phyloP scores from a whole-genome alignment of 2,113 vertebrate species.

The Micromys minutus region DNA sequence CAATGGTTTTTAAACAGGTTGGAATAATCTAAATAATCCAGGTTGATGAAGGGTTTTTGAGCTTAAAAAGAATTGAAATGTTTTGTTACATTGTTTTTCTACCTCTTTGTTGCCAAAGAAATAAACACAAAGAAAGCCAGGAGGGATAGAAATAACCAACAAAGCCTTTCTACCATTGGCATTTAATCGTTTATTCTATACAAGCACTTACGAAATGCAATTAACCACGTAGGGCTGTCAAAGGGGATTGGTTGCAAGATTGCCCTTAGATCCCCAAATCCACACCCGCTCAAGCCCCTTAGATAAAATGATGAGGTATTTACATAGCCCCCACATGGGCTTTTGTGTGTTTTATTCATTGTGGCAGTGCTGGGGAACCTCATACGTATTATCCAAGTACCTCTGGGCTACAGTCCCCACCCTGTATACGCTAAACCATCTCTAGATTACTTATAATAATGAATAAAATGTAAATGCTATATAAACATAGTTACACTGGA shows the following conservation, averaged over 20 bases:
- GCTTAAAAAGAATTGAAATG: constrained; percentile 41
- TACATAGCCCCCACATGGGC: neutral
- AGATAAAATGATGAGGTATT: neutral
- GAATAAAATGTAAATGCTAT: neutral
- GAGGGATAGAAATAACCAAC: neutral
- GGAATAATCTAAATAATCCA: constrained; percentile 16
- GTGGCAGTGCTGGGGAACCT: neutral
- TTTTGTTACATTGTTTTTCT: neutral
- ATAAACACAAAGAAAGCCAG: constrained; percentile 54
- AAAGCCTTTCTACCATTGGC: neutral
- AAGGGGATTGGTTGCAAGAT: neutral
- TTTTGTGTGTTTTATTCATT: neutral
- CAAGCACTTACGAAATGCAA: neutral
- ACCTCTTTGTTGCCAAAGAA: constrained; percentile 43
- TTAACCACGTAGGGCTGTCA: neutral
- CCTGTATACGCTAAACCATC: neutral
- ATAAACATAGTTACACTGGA: neutral
- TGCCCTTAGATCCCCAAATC: neutral
- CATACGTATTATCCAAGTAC: neutral
- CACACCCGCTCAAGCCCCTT: neutral
- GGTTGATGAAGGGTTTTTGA: neutral
- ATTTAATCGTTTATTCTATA: neutral
- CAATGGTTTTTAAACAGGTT: constrained; percentile 34
- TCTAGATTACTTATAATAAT: neutral
- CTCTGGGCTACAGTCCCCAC: neutral